Conservation (phyloP, 2,113 vertebrate species). For the Procapra przewalskii region DNA sequence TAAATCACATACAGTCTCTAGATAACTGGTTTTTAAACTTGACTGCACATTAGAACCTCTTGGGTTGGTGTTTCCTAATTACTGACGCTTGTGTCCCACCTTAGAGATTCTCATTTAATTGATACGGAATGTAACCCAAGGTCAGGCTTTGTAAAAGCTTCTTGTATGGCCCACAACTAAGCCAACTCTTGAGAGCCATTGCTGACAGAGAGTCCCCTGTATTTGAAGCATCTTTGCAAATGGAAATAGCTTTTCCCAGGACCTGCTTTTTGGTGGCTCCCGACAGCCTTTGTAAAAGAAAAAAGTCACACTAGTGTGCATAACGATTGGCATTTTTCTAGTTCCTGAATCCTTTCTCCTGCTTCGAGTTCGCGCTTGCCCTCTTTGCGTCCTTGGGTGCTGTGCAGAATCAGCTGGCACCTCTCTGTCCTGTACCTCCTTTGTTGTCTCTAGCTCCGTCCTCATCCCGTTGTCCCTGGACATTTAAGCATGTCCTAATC, state of each 20-base stretch:
- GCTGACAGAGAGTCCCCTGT: neutral
- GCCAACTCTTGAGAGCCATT: neutral
- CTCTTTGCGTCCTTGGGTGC: neutral
- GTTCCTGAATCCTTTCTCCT: neutral
- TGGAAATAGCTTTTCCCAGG: neutral
- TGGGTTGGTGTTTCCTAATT: neutral
- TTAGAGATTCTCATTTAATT: neutral
- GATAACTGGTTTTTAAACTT: neutral
- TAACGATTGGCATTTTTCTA: neutral
- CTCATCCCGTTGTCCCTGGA: rapidly evolving
- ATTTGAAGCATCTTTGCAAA: neutral
- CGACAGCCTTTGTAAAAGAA: neutral
- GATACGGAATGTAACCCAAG: neutral
- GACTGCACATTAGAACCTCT: neutral
- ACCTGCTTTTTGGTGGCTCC: neutral
- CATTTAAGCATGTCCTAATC: neutral
- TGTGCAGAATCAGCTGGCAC: neutral
- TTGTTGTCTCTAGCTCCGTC: neutral
- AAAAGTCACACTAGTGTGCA: neutral
- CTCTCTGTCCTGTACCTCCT: neutral
- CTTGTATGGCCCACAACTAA: neutral
- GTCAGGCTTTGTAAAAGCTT: neutral
- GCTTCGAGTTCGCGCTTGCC: neutral
- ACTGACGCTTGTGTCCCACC: neutral
- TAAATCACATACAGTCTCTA: neutral